Base-by-base conservation (phyloP, 2,888 invertebrate genomes). In the Listrodromus nycthemerus region DNA sequence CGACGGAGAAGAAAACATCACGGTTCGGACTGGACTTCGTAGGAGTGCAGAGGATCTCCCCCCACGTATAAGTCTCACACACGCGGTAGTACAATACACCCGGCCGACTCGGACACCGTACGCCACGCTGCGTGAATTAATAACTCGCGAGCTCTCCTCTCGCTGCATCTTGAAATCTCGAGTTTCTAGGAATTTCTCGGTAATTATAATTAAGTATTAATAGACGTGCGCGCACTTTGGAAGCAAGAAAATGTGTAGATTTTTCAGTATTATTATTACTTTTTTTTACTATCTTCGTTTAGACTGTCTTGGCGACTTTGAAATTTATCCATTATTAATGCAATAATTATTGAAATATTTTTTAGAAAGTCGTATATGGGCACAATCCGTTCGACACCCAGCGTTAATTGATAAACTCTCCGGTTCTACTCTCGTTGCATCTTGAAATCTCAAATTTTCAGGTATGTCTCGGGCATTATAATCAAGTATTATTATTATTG, bases 61-160 rank as follows among this genome's bases (percentile, higher is more conserved):
- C 24, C 55, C 52, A 66, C 41, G 48, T 45, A 37, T 50, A 37
- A 33, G 58, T 73, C 13, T 27, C 13, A 58, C 16, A 55, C 52
- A 76, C 50, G 52, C 2, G 6, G 10, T 6, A 19, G 37, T 21
- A 50, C 52, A 13, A 58, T 69, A 58, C 66, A 67, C 55, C 67
- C 30, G 55, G 10, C 2, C 19, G 52, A 55, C 76, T 21, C 45
- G 27, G 21, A 55, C 13, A 70, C 21, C 61, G 24, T 67, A 52
- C 74, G 79, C 81, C 79, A 86, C 84, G 83, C 81, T 73, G 84
- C 81, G 83, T 83, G 83, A 85, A 82, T 85, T 86, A 82, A 83
- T 82, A 85, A 85, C 82, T 77, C 63, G 77, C 71, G 65, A 75
- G 75, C 75, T 74, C 52, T 61, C 65, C 33, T 65, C 80, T 66